Base-by-base conservation (phyloP, 2,888 invertebrate genomes). In the Cheilosia scutellata region DNA sequence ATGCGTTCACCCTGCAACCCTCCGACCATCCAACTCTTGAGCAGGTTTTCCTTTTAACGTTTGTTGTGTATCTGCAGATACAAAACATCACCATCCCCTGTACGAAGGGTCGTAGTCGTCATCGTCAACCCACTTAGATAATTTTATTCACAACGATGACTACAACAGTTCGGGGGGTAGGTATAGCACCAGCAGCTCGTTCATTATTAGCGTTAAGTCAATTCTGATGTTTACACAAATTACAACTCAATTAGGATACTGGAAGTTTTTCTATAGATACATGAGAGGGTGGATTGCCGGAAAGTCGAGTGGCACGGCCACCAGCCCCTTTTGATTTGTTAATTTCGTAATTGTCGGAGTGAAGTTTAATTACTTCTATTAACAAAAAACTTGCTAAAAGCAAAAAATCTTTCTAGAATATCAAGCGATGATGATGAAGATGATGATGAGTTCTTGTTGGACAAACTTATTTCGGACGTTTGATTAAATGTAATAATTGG, bases 191-290 rank as follows among this genome's bases (percentile, higher is more conserved):
- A 37, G 53, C n/a, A 44, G 47, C 62, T 76, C 66, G 78, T 83
- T 83, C 79, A 63, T 77, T 87, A 88, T 88, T 88, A 88, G 88
- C 87, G 88, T 87, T 88, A 89, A 89, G 88, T 89, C 88, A 89
- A 88, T 89, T 89, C 87, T 87, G 87, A 88, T 89, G 88, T 89
- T 89, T 89, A 89, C 88, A 89, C 87, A 88, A 89, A 88, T 89
- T 88, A 88, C 88, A 88, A 88, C 88, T 88, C 88, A 89, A 89
- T 89, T 89, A 88, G 88, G 88, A 76, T 80, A 70, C 80, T 66
- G 68, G 71, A 76, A 84, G 71, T 75, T 84, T 79, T 74, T 70
- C 44, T 72, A 47, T 70, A 37, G 9, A 11, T 9, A 37, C 9
- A 7, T 27, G 31, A 42, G 70, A 49, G 66, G 55, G 74, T 58